Evolutionary conservation across 1,140 invertebrate species (phyloP).

Genomic region (Apis florea): DNA sequence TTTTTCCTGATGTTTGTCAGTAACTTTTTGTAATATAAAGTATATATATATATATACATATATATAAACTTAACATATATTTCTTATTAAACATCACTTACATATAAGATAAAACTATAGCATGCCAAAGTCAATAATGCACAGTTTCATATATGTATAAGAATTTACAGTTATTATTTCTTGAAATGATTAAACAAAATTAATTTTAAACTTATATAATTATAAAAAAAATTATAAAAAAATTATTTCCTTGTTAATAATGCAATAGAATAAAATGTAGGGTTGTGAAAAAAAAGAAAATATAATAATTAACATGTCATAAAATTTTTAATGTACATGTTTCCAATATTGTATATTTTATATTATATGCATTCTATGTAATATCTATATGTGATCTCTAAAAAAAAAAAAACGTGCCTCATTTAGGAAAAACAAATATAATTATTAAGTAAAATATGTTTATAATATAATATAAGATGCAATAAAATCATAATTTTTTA

Average conservation of each 20-base stretch:
- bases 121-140: constrained; percentile 32
- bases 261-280: not conserved
- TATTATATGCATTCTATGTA: not conserved
- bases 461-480: constrained; percentile 49
- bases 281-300: not conserved
- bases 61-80: not conserved
- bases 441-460: constrained; percentile 49
- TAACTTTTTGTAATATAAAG: not conserved
- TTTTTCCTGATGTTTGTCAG: not conserved
- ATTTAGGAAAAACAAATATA: not conserved
- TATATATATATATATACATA: too few species aligned
- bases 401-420: constrained; percentile 2
- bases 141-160: constrained; percentile 22
- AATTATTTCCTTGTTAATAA: constrained; percentile 2
- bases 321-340: not conserved
- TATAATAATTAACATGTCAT: not conserved
- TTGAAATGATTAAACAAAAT: not conserved
- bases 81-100: not conserved
- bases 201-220: constrained; percentile 6
- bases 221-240: constrained; percentile 1
- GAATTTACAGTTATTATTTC: constrained; percentile 15
- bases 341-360: constrained; percentile 15
- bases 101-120: constrained; percentile 11
- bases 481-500: constrained; percentile 47
- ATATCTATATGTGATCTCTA: not conserved